Evolutionary conservation across 2,888 invertebrate species (phyloP).

Genomic region (Marasmarcha lunaedactyla): DNA sequence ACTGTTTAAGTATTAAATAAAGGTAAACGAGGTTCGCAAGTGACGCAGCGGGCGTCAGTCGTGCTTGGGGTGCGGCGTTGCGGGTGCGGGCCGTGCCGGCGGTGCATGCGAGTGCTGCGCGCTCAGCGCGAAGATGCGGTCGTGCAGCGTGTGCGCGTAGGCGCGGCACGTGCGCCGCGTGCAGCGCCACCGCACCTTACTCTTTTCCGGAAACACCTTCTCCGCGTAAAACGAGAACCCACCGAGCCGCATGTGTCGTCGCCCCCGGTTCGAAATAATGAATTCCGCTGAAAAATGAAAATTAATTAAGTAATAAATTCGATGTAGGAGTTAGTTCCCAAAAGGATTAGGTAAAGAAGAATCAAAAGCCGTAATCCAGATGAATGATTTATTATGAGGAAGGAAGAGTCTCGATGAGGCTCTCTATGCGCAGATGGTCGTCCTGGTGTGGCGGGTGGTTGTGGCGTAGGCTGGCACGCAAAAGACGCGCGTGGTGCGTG

Average conservation of each 20-base stretch:
- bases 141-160: constrained; percentile 62
- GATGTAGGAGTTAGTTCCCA: too few relatives aligned
- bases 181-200: constrained; percentile 65
- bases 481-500: constrained; percentile 40
- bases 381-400: too few relatives aligned
- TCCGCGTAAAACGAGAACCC: constrained; percentile 67
- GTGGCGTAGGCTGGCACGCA: constrained; percentile 29
- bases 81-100: constrained; percentile 19
- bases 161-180: constrained; percentile 63
- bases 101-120: constrained; percentile 62
- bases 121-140: constrained; percentile 59
- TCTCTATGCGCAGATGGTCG: constrained; percentile 44
- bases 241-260: constrained; percentile 60
- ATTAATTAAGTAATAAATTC: too few relatives aligned
- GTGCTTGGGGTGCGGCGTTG: constrained; percentile 18
- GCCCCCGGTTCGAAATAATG: constrained; percentile 66
- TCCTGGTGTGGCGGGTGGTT: constrained; percentile 35
- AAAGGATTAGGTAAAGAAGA: too few relatives aligned
- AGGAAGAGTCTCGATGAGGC: constrained; percentile 49
- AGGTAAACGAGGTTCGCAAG: too few relatives aligned
- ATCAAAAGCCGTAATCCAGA: too few relatives aligned
- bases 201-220: constrained; percentile 65
- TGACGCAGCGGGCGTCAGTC: constrained; percentile 23
- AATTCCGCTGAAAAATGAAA: constrained; percentile 56
- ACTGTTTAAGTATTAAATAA: too few relatives aligned